phyloP scores from a whole-genome alignment of 37 sponge, comb jelly and placozoan genomes.

The Ianthella basta region DNA sequence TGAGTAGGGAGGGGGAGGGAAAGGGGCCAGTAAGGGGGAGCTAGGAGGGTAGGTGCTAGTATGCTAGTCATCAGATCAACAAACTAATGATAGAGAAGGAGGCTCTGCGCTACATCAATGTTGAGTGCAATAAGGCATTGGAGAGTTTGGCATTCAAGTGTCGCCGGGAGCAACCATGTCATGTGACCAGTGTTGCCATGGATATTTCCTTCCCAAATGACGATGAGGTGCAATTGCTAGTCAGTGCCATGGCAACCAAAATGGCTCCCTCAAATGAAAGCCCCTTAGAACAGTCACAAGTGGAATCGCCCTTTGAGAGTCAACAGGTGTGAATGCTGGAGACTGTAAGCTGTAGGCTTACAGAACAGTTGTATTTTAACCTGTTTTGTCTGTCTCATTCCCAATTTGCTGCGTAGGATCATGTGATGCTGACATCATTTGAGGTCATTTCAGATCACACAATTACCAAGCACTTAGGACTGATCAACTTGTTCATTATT shows the following conservation, averaged over 20 bases:
- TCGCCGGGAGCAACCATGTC: slow-evolving; percentile 45
- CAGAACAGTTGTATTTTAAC: too few relatives aligned
- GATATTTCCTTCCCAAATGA: slow-evolving; percentile 73
- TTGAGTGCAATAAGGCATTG: slow-evolving; percentile 3
- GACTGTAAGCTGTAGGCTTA: too few relatives aligned
- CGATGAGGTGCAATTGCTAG: slow-evolving; percentile 57
- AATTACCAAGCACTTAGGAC: not conserved
- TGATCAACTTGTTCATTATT: slow-evolving; percentile 22
- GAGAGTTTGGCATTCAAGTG: slow-evolving; percentile 61
- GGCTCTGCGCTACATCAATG: not conserved
- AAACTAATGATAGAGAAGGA: not conserved
- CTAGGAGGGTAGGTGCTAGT: too few relatives aligned
- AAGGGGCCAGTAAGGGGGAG: not conserved
- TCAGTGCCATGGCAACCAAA: slow-evolving; percentile 8
- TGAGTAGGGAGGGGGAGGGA: slow-evolving; percentile 25
- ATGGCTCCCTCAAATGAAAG: not conserved
- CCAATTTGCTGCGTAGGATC: too few relatives aligned
- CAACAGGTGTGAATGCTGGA: too few relatives aligned
- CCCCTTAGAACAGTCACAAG: not conserved
- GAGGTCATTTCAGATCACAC: not conserved
- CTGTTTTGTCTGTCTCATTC: too few relatives aligned
- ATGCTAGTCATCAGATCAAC: not conserved
- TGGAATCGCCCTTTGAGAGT: too few relatives aligned
- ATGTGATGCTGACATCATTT: slow-evolving; percentile 16
- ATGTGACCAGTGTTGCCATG: slow-evolving; percentile 44